These are phyloP conservation scores for Hyles euphorbiae DNA, from an alignment of 1,140 invertebrate species.

Conservation along the genomic window DNA sequence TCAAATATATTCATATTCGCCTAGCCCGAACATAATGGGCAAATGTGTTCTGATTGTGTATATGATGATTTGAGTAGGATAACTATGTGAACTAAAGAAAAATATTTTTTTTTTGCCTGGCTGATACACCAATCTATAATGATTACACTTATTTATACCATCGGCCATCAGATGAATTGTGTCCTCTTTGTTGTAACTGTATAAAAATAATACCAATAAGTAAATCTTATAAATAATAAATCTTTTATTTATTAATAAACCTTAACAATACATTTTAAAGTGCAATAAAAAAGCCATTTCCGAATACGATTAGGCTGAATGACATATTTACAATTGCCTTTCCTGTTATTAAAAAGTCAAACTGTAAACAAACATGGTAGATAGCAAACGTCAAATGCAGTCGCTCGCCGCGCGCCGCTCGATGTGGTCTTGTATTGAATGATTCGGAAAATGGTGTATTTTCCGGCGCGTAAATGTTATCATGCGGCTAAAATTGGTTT, in stretches of 20 bases:
- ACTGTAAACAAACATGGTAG: conserved; percentile 45
- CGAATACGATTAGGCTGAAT: conserved; percentile 38
- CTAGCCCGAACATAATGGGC: no score
- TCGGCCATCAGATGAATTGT: no score
- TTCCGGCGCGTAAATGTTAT: conserved; percentile 60
- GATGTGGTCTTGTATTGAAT: conserved; percentile 21
- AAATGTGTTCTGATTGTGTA: no score
- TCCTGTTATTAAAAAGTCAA: conserved; percentile 53
- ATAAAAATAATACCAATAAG: no score
- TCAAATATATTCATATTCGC: no score
- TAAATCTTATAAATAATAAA: no score
- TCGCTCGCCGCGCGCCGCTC: conserved; percentile 15
- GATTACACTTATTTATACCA: no score
- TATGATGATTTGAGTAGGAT: no score
- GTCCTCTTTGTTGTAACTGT: no score
- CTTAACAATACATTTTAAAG: neutral
- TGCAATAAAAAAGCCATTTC: conserved; percentile 13
- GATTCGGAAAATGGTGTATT: conserved; percentile 43
- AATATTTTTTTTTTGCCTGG: no score
- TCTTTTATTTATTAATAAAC: neutral
- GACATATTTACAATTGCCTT: conserved; percentile 41
- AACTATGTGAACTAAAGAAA: no score
- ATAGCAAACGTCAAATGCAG: conserved; percentile 42
- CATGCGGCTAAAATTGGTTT: conserved; percentile 47
- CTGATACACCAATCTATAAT: no score